Evolutionary conservation across 2,888 invertebrate genomes (phyloP).

Genomic region (Himalopsyche japonica): DNA sequence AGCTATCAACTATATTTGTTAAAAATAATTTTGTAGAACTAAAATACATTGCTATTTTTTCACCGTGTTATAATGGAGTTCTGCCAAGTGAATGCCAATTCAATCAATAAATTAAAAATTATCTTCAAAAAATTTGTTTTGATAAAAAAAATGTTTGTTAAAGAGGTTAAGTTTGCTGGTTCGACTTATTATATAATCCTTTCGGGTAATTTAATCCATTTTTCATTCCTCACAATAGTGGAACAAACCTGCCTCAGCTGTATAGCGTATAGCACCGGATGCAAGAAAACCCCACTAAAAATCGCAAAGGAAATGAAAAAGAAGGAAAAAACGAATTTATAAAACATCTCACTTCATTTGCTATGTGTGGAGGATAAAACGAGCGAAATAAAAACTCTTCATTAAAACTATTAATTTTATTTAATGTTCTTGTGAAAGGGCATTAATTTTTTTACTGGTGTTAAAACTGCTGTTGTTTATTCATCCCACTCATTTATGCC

Average conservation of each 20-base stretch:
- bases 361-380: not conserved
- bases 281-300: not conserved
- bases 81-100: too few relatives aligned
- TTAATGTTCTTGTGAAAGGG: not conserved
- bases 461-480: too few relatives aligned
- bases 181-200: not conserved
- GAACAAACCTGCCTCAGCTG: not conserved
- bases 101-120: too few relatives aligned
- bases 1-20: too few relatives aligned
- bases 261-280: not conserved
- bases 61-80: too few relatives aligned
- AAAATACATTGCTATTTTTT: too few relatives aligned
- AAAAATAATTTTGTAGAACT: too few relatives aligned
- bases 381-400: not conserved
- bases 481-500: too few relatives aligned
- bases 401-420: not conserved
- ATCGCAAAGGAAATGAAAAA: not conserved
- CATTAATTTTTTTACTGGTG: too few relatives aligned
- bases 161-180: not conserved
- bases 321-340: not conserved
- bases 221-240: slow-evolving; percentile 1
- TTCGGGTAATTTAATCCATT: not conserved
- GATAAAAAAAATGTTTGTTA: not conserved
- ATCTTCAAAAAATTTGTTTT: too few relatives aligned
- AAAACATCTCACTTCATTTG: not conserved